A percentile compares a stretch with the other conserved stretches of the same genome.
Conservation (phyloP, 2,888 invertebrate genomes). For the Drosophila diplacantha region DNA sequence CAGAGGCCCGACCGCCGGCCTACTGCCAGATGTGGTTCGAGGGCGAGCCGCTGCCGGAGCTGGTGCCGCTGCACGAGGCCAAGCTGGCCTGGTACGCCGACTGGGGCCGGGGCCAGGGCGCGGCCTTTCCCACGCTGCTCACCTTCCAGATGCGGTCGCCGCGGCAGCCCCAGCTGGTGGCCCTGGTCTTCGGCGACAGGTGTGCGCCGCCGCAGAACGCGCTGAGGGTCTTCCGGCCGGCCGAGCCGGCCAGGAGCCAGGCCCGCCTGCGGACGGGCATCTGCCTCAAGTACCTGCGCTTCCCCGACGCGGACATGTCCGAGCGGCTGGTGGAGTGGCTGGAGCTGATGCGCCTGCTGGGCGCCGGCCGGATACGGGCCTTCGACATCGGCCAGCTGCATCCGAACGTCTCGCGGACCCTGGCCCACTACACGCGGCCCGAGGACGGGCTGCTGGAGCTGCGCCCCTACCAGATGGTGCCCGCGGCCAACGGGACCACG, state of each 20-base stretch:
- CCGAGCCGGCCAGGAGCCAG: no score
- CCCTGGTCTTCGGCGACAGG: slow-evolving; percentile 38
- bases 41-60: slow-evolving; percentile 22
- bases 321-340: slow-evolving; percentile 93
- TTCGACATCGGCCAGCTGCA: slow-evolving; percentile 88
- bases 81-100: slow-evolving; percentile 27
- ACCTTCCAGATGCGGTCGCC: slow-evolving; percentile 16
- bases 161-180: slow-evolving; percentile 48
- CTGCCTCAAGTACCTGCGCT: slow-evolving; percentile 93
- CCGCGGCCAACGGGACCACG: slow-evolving; percentile 80
- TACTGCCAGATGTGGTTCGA: slow-evolving; percentile 54
- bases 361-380: slow-evolving; percentile 90
- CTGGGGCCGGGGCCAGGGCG: slow-evolving; percentile 28
- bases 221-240: slow-evolving; percentile 68
- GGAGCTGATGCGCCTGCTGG: slow-evolving; percentile 87
- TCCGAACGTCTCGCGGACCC: slow-evolving; percentile 88
- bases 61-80: slow-evolving; percentile 14
- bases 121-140: slow-evolving; percentile 37
- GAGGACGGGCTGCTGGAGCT: slow-evolving; percentile 81
- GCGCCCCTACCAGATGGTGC: slow-evolving; percentile 85
- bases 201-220: slow-evolving; percentile 48
- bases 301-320: slow-evolving; percentile 86
- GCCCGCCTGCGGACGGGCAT: slow-evolving; percentile 81
- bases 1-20: slow-evolving; percentile 7
- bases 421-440: slow-evolving; percentile 78